phyloP scores from a whole-genome alignment of 2,888 invertebrate species.

The Sinohyriopsis cumingii region DNA sequence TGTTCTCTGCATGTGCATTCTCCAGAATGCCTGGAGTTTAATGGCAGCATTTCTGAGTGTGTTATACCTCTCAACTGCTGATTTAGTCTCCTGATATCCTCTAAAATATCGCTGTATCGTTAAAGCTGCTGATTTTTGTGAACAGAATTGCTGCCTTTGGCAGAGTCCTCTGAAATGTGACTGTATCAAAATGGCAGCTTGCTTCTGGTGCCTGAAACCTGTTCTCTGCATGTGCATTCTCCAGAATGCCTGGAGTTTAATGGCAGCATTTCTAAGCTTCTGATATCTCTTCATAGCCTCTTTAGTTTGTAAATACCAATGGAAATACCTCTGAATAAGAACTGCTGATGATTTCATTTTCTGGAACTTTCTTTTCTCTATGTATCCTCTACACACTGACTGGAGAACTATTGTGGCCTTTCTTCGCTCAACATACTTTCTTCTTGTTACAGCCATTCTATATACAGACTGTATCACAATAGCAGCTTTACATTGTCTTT shows the following conservation, averaged over 20 bases:
- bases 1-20: conserved; percentile 9
- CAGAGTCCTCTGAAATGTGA: conserved; percentile 19
- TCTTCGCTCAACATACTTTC: conserved; percentile 12
- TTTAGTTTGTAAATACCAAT: conserved; percentile 16
- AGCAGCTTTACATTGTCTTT: conserved; percentile 14
- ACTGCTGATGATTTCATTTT: conserved; percentile 26
- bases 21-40: not conserved
- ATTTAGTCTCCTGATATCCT: conserved; percentile 15
- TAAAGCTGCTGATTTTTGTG: conserved; percentile 21
- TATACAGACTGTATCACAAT: conserved; percentile 30
- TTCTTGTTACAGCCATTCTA: conserved; percentile 22
- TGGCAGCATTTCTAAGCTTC: conserved; percentile 19
- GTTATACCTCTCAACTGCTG: conserved; percentile 24
- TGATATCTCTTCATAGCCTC: conserved; percentile 5
- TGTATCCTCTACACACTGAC: conserved; percentile 4
- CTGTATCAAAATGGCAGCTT: conserved; percentile 39
- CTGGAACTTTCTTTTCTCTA: conserved; percentile 15
- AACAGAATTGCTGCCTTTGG: not conserved
- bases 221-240: conserved; percentile 15
- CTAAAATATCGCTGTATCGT: conserved; percentile 21
- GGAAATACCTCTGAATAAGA: conserved; percentile 37
- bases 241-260: conserved; percentile 18
- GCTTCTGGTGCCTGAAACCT: conserved; percentile 10
- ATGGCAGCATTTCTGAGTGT: not conserved
- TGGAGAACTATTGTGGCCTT: conserved; percentile 37